Base-by-base conservation (phyloP, 2,888 invertebrate genomes). In the Drosophila infuscata region DNA sequence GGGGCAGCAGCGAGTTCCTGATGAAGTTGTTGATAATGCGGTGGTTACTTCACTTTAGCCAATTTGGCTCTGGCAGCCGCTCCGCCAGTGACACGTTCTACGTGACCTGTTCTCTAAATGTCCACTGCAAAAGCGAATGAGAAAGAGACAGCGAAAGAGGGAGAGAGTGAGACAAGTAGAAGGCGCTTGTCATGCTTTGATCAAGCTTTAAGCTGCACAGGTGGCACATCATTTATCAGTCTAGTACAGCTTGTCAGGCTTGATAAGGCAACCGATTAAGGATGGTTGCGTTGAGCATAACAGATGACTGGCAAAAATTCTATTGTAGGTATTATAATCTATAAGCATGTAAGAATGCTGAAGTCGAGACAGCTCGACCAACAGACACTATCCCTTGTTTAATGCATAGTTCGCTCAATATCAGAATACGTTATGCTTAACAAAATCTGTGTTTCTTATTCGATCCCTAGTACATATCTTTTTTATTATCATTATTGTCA, bases 21-120 rank as follows among this genome's bases (percentile, higher is more conserved):
- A 86, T 88, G 83, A 88, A 88, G 79, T 79, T 79, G 75, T 79
- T 79, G 85, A 86, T 86, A 88, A 86, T 86, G 88, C 85, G 83
- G 76, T 79, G 88, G 83, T 83, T 83, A 77, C 85, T 81, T 84
- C 81, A 82, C 88, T 83, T 81, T 79, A 77, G 85, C 85, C 85
- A 86, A 86, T 86, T 86, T 86, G 88, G 85, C 79, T 86, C 76
- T 88, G 83, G 76, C 86, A 83, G 83, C 83, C 79, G 83, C 83
- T 85, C 85, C 85, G 81, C 85, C 88, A 81, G 81, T 88, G 85
- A 86, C 88, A 88, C 85, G 85, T 73, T 67, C 81, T 77, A 86
- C 85, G 88, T 86, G 85, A 86, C 86, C 85, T 79, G 85, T 59
- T 79, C 79, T 56, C 72, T 72, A 88, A 84, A 79, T 82, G 88